Evolutionary conservation across 1,140 invertebrate genomes (phyloP).

Genomic region (Aphis gossypii): DNA sequence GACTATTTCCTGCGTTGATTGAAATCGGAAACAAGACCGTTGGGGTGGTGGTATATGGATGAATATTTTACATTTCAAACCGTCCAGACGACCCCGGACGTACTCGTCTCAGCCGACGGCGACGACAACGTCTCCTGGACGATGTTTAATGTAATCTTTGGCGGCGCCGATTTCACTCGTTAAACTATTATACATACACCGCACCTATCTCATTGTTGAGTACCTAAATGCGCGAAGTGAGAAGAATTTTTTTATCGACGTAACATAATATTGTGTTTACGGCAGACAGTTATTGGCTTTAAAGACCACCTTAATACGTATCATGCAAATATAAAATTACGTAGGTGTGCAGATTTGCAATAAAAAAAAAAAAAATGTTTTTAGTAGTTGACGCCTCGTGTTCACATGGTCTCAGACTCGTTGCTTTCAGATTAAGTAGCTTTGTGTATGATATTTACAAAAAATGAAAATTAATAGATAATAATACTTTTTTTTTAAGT

Average conservation of each 20-base stretch:
- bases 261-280: not conserved
- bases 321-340: no score
- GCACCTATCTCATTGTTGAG: not conserved
- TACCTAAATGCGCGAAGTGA: not conserved
- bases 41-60: not conserved
- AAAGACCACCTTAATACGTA: not conserved
- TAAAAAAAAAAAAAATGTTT: no score
- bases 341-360: no score
- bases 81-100: not conserved
- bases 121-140: not conserved
- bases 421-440: no score
- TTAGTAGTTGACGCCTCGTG: no score
- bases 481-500: no score
- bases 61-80: not conserved
- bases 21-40: not conserved
- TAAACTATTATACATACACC: not conserved
- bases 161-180: not conserved
- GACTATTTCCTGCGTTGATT: not conserved
- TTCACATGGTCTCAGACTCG: no score
- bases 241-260: not conserved
- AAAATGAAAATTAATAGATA: no score
- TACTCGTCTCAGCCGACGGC: not conserved
- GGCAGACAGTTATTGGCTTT: no score
- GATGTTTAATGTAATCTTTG: not conserved
- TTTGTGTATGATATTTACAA: no score